Base-by-base conservation (phyloP, 2,888 invertebrate species). In the Mythimna albipuncta region DNA sequence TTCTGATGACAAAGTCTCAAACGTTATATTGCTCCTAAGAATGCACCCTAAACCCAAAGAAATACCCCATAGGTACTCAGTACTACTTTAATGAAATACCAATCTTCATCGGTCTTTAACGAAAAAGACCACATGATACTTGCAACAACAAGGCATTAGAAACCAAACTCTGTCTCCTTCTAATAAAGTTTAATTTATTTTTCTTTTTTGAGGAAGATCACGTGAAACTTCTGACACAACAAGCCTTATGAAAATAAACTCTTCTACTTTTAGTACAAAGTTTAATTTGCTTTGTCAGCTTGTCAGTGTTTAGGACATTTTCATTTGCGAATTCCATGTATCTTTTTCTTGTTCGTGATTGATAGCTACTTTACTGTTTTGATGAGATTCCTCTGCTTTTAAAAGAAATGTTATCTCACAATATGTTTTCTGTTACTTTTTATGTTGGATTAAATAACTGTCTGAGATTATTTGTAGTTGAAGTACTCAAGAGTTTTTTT, bases 41-140 rank as follows among this genome's bases (percentile, higher is more conserved):
- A 80, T 72, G 67, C 57, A 50, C 62, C 73, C 71, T 58, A 26
- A 68, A 44, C 70, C 69, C 55, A 47, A 76, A 66, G n/a, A 81
- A 77, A 85, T 84, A 66, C 83, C 64, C 61, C 10, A 38, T n/a
- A n/a, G n/a, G 10, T 58, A 77, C 58, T 75, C 71, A 64, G 80
- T 83, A 77, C 74, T 54, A 64, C 69, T 82, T 75, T 83, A 85
- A 84, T 84, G 73, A 85, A 85, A 84, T 85, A 77, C 71, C 85
- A 64, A 75, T 69, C 67, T 62, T 64, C 69, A 80, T 75, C 69
- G 77, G 68, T 38, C 65, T 35, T 69, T 50, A 63, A 55, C n/a
- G 50, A 21, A 11, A 21, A 10, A 55, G 38, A 61, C 59, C 63
- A 77, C 57, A 52, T 55, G 32, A 47, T 64, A 72, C 72, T 26